A percentile compares a stretch with the other conserved stretches of the same genome.
Conservation (phyloP, 2,797 vertebrate species). For the Lacerta bilineata region DNA sequence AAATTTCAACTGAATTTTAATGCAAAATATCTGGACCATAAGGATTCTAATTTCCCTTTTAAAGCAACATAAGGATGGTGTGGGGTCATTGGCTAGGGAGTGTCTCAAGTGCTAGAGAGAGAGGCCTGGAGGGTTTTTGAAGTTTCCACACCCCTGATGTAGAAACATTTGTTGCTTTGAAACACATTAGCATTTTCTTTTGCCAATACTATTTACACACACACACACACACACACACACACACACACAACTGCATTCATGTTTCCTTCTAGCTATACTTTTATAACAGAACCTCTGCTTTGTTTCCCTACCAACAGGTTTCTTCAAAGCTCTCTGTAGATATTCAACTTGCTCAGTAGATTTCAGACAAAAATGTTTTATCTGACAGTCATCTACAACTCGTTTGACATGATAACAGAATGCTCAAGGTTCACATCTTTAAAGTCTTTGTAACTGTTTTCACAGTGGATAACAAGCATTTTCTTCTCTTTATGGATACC, state of each 20-base stretch:
- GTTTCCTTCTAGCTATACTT: neutral
- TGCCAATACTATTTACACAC: too few relatives aligned
- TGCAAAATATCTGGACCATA: neutral
- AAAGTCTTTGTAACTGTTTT: neutral
- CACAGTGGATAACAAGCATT: neutral
- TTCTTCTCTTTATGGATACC: neutral
- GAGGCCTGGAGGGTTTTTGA: neutral
- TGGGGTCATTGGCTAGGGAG: too few relatives aligned
- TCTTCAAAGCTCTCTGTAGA: neutral
- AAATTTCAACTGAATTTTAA: constrained; percentile 22
- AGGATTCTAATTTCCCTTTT: neutral
- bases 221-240: too few relatives aligned
- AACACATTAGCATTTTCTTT: neutral
- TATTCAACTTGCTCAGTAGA: neutral
- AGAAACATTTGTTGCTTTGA: neutral
- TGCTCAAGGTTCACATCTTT: neutral
- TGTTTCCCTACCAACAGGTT: neutral
- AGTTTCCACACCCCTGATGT: accelerated
- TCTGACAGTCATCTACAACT: neutral
- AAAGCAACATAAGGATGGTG: neutral
- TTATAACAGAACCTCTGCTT: neutral
- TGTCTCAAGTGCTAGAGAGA: too few relatives aligned
- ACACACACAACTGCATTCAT: neutral
- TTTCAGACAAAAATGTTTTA: neutral
- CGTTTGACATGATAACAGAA: neutral